Conservation (phyloP, 2,797 vertebrate species). For the Steatocranus sp. region DNA sequence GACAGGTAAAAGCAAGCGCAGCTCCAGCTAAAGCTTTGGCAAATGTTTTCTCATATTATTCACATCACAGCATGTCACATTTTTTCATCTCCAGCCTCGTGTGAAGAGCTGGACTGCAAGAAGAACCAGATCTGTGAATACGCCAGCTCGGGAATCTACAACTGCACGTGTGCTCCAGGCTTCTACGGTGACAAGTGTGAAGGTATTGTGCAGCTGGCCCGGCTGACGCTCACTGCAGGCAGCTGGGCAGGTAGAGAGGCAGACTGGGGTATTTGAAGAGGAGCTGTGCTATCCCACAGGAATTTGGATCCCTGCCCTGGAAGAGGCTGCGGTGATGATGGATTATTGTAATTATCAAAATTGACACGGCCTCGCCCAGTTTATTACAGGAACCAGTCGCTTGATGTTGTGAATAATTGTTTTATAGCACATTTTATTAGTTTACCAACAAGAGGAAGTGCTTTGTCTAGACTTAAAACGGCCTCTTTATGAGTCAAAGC, state of each 20-base stretch:
- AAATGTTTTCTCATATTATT: background rate
- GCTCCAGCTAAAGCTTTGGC: background rate
- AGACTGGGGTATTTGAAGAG: constrained; percentile 50
- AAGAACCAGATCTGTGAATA: constrained; percentile 73
- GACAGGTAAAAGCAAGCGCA: constrained; percentile 64
- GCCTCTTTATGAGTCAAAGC: constrained; percentile 70
- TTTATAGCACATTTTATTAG: constrained; percentile 77
- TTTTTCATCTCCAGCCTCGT: constrained; percentile 38
- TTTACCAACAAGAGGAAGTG: constrained; percentile 79
- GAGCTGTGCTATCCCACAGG: constrained; percentile 67
- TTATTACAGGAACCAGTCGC: constrained; percentile 66
- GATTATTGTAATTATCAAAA: constrained; percentile 76
- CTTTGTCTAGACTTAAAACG: constrained; percentile 80
- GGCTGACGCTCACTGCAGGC: constrained; percentile 11
- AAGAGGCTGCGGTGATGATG: constrained; percentile 66
- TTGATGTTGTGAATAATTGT: constrained; percentile 75
- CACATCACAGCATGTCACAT: background rate
- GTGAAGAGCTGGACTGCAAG: constrained; percentile 67
- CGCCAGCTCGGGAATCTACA: constrained; percentile 63
- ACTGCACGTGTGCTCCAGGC: constrained; percentile 79
- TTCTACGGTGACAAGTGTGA: constrained; percentile 82
- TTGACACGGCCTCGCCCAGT: constrained; percentile 67
- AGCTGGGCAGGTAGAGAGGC: constrained; percentile 53
- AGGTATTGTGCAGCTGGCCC: constrained; percentile 53
- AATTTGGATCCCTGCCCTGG: constrained; percentile 69